Evolutionary conservation across 2,888 invertebrate species (phyloP), one percentile per base, ranked within the genome.

Genomic region (Enchytraeus crypticus): DNA sequence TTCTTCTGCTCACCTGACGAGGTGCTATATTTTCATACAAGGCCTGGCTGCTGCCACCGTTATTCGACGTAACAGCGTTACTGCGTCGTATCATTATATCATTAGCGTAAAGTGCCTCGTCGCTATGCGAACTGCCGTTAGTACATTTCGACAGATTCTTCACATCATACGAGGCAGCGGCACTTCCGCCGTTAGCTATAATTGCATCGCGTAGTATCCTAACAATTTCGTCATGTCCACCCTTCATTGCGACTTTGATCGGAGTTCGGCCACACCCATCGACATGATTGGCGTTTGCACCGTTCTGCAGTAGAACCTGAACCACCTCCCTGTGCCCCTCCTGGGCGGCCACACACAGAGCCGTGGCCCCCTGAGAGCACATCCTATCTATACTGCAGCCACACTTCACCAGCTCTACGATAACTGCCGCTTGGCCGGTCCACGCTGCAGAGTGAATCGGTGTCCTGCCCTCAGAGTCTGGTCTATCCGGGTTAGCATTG

Each of bases 281-380:
- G 1, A 76, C 76, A 66, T 79, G 79, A 54, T 77, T 75, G 11
- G 79, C 77, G 67, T 80, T 78, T 5, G 82, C 82, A 26, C 79
- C 77, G 65, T 74, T 76, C 57, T 77, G 73, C 29, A 83, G 71
- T 45, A 82, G 73, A 23, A 79, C 88, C 61, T 89, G 82, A 0
- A 95, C 95, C 73, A 93, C 93, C 65, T 88, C 87, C 71, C 91
- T 90, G 74, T 93, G 93, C 0, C 95, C 95, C 78, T 95, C 95
- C 79, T 95, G 95, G 0, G 95, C 90, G 0, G 95, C 93, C 61
- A 96, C 93, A 71, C 92, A 80, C 64, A 96, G 82, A 8, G 95
- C 92, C 18, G 95, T 93, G 53, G 95, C 95, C 27, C 95, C 95
- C 81, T 93, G 93, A 73, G 91, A 90, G 77, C 95, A 95, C 0